phyloP scores from a whole-genome alignment of 2,113 vertebrate species.

The Podiceps cristatus region DNA sequence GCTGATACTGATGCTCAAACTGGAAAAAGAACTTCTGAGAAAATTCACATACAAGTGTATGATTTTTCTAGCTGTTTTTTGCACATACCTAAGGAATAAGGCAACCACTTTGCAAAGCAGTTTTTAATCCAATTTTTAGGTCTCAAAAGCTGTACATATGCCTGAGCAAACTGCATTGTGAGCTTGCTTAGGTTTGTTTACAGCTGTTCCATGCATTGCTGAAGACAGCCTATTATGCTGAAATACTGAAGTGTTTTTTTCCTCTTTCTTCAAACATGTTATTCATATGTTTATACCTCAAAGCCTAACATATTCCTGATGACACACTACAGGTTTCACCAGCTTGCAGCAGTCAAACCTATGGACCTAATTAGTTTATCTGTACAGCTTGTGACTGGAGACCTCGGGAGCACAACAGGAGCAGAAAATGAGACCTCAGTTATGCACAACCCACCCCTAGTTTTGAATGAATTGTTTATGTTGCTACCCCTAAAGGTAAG shows the following conservation, averaged over 20 bases:
- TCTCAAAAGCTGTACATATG: neutral
- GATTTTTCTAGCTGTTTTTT: neutral
- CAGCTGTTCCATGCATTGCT: neutral
- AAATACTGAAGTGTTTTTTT: neutral
- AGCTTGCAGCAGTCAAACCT: neutral
- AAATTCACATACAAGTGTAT: rapidly evolving
- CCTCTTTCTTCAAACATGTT: rapidly evolving
- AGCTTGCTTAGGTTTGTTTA: neutral
- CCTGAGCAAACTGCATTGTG: no score
- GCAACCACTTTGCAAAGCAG: neutral
- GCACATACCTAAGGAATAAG: neutral
- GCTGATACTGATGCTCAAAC: neutral
- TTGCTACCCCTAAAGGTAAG: neutral
- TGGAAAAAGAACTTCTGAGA: neutral
- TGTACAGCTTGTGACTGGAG: neutral
- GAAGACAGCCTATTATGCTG: rapidly evolving
- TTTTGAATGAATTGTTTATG: neutral
- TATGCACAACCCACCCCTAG: neutral
- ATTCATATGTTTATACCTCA: neutral
- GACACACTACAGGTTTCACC: neutral
- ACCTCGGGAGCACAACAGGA: neutral
- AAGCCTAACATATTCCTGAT: neutral
- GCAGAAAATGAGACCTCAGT: no score
- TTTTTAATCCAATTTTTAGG: neutral
- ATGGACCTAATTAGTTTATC: neutral